Evolutionary conservation across 2,797 vertebrate genomes (phyloP).

Genomic region (Microchirus variegatus): DNA sequence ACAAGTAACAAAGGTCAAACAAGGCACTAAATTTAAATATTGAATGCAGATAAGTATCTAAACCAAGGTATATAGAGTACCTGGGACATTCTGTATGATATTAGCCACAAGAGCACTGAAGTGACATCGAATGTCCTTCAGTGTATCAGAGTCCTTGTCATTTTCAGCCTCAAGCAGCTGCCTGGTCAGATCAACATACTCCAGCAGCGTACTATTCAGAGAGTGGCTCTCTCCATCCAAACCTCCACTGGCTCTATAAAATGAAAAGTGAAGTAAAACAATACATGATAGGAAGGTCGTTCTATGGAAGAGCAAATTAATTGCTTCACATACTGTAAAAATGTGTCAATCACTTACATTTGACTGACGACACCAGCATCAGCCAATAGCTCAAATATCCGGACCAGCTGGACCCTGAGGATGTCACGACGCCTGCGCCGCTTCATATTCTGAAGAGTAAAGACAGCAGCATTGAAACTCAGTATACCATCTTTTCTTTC

Average conservation of each 20-base stretch:
- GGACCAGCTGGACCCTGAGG: slow-evolving; percentile 97
- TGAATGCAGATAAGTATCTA: background rate
- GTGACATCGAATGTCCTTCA: slow-evolving; percentile 98
- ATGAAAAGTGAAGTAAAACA: background rate
- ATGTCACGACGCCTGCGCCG: slow-evolving; percentile 98
- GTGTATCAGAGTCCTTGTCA: slow-evolving; percentile 96
- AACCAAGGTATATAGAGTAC: slow-evolving; percentile 69
- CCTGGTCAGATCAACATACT: slow-evolving; percentile 97
- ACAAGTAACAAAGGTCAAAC: slow-evolving; percentile 1
- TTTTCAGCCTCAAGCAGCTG: slow-evolving; percentile 98
- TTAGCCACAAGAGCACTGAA: slow-evolving; percentile 99
- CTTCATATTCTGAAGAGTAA: slow-evolving; percentile 92
- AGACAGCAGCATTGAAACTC: background rate
- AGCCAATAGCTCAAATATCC: slow-evolving; percentile 98
- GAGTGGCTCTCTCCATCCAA: slow-evolving; percentile 97
- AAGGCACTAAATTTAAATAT: background rate
- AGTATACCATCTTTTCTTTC: background rate
- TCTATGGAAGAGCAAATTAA: background rate
- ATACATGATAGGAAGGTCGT: background rate
- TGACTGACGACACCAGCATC: slow-evolving; percentile 98
- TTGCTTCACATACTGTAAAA: background rate
- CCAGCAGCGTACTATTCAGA: slow-evolving; percentile 94
- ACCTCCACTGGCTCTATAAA: slow-evolving; percentile 92
- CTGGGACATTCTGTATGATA: slow-evolving; percentile 99
- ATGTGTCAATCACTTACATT: slow-evolving; percentile 80